Evolutionary conservation across 2,113 vertebrate genomes (phyloP).

Genomic region (Poeciliopsis retropinna): DNA sequence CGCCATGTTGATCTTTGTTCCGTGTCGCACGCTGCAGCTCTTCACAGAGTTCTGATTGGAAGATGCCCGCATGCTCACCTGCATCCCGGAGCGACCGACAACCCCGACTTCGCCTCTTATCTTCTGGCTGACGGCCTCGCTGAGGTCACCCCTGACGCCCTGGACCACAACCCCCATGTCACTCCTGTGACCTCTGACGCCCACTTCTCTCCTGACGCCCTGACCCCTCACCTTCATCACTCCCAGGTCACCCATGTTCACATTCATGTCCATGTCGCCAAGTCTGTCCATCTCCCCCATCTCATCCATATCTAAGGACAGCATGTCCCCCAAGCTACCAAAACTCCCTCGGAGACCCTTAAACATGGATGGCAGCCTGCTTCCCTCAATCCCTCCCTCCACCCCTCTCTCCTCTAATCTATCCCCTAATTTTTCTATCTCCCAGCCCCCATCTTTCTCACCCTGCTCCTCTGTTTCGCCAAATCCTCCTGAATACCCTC

Average conservation of each 20-base stretch:
- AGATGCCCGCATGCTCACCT: constrained; percentile 94
- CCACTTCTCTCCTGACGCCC: constrained; percentile 64
- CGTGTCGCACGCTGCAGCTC: constrained; percentile 92
- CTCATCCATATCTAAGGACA: constrained; percentile 87
- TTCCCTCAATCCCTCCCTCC: constrained; percentile 61
- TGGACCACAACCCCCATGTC: constrained; percentile 68
- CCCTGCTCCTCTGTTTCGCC: constrained; percentile 57
- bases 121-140: constrained; percentile 68
- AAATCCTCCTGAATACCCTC: constrained; percentile 69
- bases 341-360: constrained; percentile 75
- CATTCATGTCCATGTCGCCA: constrained; percentile 67
- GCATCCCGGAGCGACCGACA: constrained; percentile 90
- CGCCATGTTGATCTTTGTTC: constrained; percentile 93
- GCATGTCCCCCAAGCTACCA: constrained; percentile 91
- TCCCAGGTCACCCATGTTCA: constrained; percentile 67
- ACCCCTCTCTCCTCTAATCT: constrained; percentile 49
- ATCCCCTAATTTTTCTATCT: constrained; percentile 61
- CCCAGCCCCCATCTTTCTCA: constrained; percentile 65
- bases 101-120: constrained; percentile 78
- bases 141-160: constrained; percentile 65
- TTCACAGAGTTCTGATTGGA: constrained; percentile 97
- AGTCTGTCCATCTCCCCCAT: constrained; percentile 68
- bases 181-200: constrained; percentile 63
- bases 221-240: constrained; percentile 62
- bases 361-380: constrained; percentile 71